phyloP scores from a whole-genome alignment of 2,113 vertebrate genomes.

The Antennarius striatus region DNA sequence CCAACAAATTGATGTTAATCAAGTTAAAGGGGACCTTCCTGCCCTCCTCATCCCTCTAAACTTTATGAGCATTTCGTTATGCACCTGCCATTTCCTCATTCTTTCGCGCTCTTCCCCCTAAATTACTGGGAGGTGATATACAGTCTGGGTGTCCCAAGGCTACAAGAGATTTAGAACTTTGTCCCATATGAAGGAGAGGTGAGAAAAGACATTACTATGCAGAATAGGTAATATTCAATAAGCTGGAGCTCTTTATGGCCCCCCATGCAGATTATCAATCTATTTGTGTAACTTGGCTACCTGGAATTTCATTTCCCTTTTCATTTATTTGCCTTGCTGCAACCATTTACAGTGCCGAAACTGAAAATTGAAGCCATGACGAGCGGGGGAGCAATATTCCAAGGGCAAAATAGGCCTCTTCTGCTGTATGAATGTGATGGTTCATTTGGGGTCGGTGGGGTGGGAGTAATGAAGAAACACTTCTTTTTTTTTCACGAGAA shows the following conservation, averaged over 20 bases:
- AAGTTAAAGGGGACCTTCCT: slow-evolving; percentile 50
- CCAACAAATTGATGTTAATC: slow-evolving; percentile 53
- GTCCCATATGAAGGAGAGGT: slow-evolving; percentile 79
- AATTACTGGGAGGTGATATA: slow-evolving; percentile 78
- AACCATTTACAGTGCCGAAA: slow-evolving; percentile 68
- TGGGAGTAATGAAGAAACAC: slow-evolving; percentile 32
- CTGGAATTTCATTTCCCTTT: slow-evolving; percentile 76
- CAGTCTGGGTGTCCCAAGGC: slow-evolving; percentile 73
- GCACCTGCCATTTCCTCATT: slow-evolving; percentile 62
- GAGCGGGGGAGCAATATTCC: slow-evolving; percentile 65
- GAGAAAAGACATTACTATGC: slow-evolving; percentile 80
- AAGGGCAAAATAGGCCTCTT: slow-evolving; percentile 66
- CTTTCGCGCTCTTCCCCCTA: slow-evolving; percentile 63
- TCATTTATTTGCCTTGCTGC: slow-evolving; percentile 76
- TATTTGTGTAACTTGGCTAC: slow-evolving; percentile 78
- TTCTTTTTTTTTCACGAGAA: slow-evolving; percentile 49
- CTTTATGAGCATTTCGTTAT: slow-evolving; percentile 65
- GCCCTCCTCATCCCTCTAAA: slow-evolving; percentile 56
- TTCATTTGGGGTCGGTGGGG: slow-evolving; percentile 30
- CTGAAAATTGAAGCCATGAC: slow-evolving; percentile 68
- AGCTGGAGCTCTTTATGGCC: slow-evolving; percentile 65
- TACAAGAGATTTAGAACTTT: slow-evolving; percentile 80
- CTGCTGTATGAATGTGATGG: slow-evolving; percentile 54
- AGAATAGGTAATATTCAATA: slow-evolving; percentile 77
- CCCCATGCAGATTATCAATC: slow-evolving; percentile 77